Percentiles rank a stretch among this genome's conserved stretches.
Conservation (phyloP, 1,140 invertebrate species). For the Venturia canescens region DNA sequence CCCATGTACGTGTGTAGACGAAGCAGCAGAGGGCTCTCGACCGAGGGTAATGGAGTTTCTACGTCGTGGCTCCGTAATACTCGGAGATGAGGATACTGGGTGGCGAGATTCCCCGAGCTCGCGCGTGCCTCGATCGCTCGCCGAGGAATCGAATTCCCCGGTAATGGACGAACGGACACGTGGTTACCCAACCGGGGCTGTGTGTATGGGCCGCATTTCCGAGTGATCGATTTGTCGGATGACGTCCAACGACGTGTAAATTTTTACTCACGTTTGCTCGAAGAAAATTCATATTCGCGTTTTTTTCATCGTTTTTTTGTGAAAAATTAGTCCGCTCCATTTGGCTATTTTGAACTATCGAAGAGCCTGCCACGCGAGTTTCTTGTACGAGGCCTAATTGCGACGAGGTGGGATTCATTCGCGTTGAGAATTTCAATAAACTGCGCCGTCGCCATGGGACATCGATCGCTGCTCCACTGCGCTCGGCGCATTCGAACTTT, state of each 20-base stretch:
- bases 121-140: conserved; percentile 25
- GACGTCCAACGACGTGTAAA: conserved; percentile 41
- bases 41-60: conserved; percentile 41
- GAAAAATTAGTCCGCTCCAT: too few relatives aligned
- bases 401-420: too few relatives aligned
- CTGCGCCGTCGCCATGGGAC: too few relatives aligned
- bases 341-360: too few relatives aligned
- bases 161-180: conserved; percentile 34
- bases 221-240: conserved; percentile 14
- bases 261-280: conserved; percentile 53
- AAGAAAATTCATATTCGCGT: background rate
- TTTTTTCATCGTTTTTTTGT: too few relatives aligned
- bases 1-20: background rate
- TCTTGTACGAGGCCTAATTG: too few relatives aligned
- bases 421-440: too few relatives aligned
- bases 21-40: conserved; percentile 22
- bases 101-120: background rate
- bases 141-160: conserved; percentile 28
- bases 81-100: conserved; percentile 27
- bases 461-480: too few relatives aligned
- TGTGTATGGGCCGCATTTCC: background rate
- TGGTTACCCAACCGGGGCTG: background rate
- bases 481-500: too few relatives aligned
- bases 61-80: conserved; percentile 33
- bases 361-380: too few relatives aligned